Conservation (phyloP, 2,888 invertebrate genomes). For the Tetropium fuscum region DNA sequence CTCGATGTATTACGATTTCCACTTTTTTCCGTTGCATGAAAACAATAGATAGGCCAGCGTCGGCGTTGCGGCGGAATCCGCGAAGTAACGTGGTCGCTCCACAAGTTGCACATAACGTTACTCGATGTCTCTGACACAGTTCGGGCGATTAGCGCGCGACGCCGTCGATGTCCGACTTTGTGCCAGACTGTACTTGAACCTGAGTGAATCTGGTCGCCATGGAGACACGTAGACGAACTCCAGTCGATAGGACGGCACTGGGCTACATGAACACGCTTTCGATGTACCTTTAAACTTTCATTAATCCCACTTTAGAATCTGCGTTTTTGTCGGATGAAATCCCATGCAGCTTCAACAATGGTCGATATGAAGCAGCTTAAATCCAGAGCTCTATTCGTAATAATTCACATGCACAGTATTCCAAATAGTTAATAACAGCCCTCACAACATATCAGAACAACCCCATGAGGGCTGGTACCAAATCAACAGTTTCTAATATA, state of each 20-base stretch:
- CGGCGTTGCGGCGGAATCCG: slow-evolving; percentile 9
- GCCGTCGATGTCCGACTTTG: slow-evolving; percentile 42
- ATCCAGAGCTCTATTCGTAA: no score
- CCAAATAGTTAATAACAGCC: no score
- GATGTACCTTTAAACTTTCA: slow-evolving; percentile 27
- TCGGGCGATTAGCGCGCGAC: slow-evolving; percentile 31
- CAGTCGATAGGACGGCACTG: slow-evolving; percentile 55
- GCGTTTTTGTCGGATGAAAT: slow-evolving; percentile 5
- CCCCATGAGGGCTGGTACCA: no score
- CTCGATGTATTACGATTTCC: no score
- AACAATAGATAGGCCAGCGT: no score
- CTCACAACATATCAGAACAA: no score
- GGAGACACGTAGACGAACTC: slow-evolving; percentile 57
- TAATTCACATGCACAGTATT: no score
- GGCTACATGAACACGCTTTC: slow-evolving; percentile 27
- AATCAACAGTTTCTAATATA: no score
- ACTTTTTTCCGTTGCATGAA: no score
- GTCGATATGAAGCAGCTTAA: no score
- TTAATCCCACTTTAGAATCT: slow-evolving; percentile 21
- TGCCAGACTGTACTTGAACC: slow-evolving; percentile 60
- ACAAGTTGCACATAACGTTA: slow-evolving; percentile 41
- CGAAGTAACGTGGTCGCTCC: slow-evolving; percentile 30
- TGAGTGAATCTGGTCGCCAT: slow-evolving; percentile 58
- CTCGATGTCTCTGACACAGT: slow-evolving; percentile 37
- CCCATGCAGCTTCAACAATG: not conserved